phyloP scores from a whole-genome alignment of 2,113 vertebrate genomes.

The Entelurus aequoreus region DNA sequence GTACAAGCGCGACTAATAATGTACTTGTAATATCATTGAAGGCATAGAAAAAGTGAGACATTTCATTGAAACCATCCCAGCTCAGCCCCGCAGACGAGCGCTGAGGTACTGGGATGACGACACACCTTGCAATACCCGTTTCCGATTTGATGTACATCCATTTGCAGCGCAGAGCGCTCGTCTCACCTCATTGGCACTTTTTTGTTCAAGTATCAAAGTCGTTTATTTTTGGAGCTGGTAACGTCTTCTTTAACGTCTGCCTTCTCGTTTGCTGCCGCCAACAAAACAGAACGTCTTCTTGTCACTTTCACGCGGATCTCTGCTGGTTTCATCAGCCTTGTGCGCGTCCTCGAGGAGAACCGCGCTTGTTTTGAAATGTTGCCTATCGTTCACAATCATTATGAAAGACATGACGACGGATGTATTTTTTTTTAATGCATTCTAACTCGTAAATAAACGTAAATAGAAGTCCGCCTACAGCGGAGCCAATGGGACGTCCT shows the following conservation, averaged over 20 bases:
- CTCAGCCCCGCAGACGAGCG: not conserved
- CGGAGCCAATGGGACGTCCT: too few species aligned
- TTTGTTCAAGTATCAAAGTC: constrained; percentile 29
- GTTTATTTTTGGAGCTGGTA: constrained; percentile 27
- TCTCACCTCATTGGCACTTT: constrained; percentile 16
- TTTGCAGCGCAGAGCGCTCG: constrained; percentile 24
- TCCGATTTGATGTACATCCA: constrained; percentile 8
- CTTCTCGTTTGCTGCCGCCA: not conserved
- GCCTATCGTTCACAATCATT: too few species aligned
- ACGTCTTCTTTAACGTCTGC: too few species aligned
- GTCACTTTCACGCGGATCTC: constrained; percentile 43
- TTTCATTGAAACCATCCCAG: constrained; percentile 9
- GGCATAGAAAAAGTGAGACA: not conserved
- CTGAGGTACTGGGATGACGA: constrained; percentile 26
- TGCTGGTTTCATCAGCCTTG: constrained; percentile 45
- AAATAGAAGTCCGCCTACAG: too few species aligned
- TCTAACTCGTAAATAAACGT: too few species aligned
- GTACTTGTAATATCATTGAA: not conserved
- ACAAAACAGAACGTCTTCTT: constrained; percentile 33
- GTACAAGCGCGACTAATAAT: not conserved
- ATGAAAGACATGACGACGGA: too few species aligned
- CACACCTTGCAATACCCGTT: constrained; percentile 22
- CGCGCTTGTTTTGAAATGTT: too few species aligned
- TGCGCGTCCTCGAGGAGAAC: not conserved
- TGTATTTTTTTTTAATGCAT: too few species aligned